These are phyloP conservation scores for Parnassius glacialis DNA, from an alignment of 2,888 invertebrate genomes.

Conservation along the genomic window DNA sequence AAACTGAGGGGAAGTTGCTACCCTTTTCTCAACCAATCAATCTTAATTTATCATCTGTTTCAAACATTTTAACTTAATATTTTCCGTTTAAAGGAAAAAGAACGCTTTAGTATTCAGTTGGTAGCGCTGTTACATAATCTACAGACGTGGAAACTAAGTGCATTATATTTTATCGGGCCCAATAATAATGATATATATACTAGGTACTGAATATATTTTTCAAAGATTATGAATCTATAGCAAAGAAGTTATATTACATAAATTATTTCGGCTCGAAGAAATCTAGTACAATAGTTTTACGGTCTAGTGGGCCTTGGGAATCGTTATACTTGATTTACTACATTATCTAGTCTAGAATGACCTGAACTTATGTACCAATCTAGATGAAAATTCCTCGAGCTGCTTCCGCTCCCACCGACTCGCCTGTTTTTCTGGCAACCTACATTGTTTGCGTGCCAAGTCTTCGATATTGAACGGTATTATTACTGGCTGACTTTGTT, in stretches of 20 bases:
- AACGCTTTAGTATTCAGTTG: too few species aligned
- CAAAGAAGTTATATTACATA: conserved; percentile 10
- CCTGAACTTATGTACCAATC: conserved; percentile 13
- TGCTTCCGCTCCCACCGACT: conserved; percentile 54
- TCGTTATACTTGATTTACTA: conserved; percentile 25
- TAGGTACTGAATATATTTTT: neutral
- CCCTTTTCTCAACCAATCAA: too few species aligned
- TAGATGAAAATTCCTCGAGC: conserved; percentile 26
- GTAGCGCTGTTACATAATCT: too few species aligned
- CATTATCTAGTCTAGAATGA: conserved; percentile 11
- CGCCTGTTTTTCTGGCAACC: conserved; percentile 69
- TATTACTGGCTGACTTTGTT: conserved; percentile 55
- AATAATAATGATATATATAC: too few species aligned
- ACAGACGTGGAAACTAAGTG: too few species aligned
- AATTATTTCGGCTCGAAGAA: conserved; percentile 11
- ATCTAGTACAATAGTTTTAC: conserved; percentile 24
- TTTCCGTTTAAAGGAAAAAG: too few species aligned
- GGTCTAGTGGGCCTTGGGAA: conserved; percentile 25
- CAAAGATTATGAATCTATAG: conserved; percentile 8
- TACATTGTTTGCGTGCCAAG: conserved; percentile 69
- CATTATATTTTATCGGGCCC: too few species aligned
- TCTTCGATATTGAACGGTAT: conserved; percentile 62
- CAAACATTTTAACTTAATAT: too few species aligned
- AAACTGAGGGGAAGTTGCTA: too few species aligned
- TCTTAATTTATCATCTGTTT: too few species aligned